A percentile compares a stretch with the other conserved stretches of the same genome.
phyloP scores from a whole-genome alignment of 2,888 invertebrate species.

The Diogma glabrata region DNA sequence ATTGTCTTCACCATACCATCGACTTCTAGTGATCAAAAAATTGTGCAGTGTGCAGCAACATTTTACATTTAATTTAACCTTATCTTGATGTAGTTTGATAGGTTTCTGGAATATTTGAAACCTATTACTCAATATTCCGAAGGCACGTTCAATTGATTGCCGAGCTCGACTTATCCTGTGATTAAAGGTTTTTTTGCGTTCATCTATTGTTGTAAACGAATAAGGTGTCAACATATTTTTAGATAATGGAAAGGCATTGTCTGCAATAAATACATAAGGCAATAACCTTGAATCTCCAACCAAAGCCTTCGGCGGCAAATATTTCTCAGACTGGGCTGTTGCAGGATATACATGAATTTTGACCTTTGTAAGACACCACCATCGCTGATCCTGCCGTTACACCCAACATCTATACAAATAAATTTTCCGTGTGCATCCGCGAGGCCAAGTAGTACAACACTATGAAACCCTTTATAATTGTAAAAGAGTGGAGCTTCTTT shows the following conservation, averaged over 20 bases:
- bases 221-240: not conserved
- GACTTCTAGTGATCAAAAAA: not conserved
- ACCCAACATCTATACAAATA: not conserved
- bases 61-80: conserved; percentile 1
- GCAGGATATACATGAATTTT: not conserved
- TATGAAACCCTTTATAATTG: not conserved
- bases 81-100: not conserved
- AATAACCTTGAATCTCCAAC: not conserved
- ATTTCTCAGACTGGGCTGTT: not conserved
- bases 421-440: not conserved
- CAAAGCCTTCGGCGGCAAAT: not conserved
- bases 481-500: not conserved
- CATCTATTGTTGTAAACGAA: not conserved
- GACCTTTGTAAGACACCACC: not conserved
- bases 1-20: not conserved
- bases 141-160: not conserved
- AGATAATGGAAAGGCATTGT: not conserved
- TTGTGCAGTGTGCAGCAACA: not conserved
- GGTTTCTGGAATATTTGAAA: conserved; percentile 1
- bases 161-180: not conserved
- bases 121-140: not conserved
- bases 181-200: not conserved
- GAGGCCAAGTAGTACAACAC: not conserved
- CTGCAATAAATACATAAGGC: not conserved
- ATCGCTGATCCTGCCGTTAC: not conserved